Evolutionary conservation across 2,888 invertebrate species (phyloP), one percentile per base, ranked within the genome.

Genomic region (Perdita meconis): DNA sequence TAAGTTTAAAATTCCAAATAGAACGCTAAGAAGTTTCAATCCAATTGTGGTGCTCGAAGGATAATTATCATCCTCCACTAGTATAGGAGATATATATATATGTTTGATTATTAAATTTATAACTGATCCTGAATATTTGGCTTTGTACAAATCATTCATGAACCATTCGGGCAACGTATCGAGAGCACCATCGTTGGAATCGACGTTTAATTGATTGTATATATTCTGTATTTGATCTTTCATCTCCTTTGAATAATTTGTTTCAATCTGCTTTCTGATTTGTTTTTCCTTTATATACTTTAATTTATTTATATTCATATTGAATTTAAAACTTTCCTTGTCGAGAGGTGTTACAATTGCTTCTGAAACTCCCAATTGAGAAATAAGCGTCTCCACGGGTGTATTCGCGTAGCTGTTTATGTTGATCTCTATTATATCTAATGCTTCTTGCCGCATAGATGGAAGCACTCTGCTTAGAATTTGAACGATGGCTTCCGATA

Each of bases 401-500:
- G 93, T 93, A 59, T 93, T 94, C 30, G 94, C 94, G 87, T 97
- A 97, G 2, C 95, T 95, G 72, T 94, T 93, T 53, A 95, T 94
- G 55, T 95, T 95, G 40, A 93, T 93, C 84, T 95, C 93, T 13
- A 97, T 95, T 78, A 95, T 94, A 0, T 90, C 86, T 57, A 94
- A 91, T 22, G 96, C 93, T 65, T 91, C 93, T 40, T 93, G 90
- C 34, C 96, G 93, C 50, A 94, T 93, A 1, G 91, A 90, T 86
- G 94, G 94, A 84, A 94, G 95, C 57, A 96, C 90, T 78, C 95
- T 93, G 0, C 94, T 94, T 36, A 97, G 87, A 81, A 97, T 94
- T 90, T 95, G 95, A 8, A 93, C 90, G 13, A 97, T 92, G 0
- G 97, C 97, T 1, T 95, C 93, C 13, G 96, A 95, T 24, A 95